Conservation (phyloP, 2,113 vertebrate genomes). For the Thymallus thymallus region DNA sequence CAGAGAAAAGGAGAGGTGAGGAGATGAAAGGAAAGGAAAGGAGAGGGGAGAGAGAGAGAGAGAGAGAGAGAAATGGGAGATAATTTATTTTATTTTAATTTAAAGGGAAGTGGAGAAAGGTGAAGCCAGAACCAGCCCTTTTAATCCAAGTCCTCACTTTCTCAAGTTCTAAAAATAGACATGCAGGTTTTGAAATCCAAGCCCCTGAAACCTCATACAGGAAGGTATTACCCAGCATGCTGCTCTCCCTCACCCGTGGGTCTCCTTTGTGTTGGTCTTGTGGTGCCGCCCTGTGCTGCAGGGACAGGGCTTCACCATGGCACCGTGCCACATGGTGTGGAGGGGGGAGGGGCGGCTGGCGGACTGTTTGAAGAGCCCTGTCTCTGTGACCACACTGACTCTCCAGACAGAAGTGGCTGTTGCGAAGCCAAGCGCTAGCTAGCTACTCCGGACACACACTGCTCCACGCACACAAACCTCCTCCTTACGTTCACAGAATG, state of each 20-base stretch:
- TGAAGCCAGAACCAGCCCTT: conserved; percentile 8
- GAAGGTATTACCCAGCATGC: conserved; percentile 64
- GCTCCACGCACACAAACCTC: neutral
- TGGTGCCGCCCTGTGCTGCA: conserved; percentile 58
- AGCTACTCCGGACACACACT: neutral
- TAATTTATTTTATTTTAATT: too few relatives aligned
- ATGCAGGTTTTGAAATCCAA: conserved; percentile 59
- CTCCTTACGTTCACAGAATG: conserved; percentile 6
- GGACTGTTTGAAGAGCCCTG: conserved; percentile 55
- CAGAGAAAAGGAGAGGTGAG: neutral
- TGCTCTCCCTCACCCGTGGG: conserved; percentile 61
- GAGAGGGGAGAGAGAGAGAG: neutral
- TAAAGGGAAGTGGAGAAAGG: conserved; percentile 24
- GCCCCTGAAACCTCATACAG: conserved; percentile 61
- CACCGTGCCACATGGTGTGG: conserved; percentile 57
- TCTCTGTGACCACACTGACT: conserved; percentile 45
- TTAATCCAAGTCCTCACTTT: conserved; percentile 52
- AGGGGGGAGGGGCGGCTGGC: conserved; percentile 48
- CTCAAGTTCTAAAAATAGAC: conserved; percentile 62
- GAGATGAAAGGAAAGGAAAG: too few relatives aligned
- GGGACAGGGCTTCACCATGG: conserved; percentile 62
- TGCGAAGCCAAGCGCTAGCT: conserved; percentile 6
- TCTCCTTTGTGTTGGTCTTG: conserved; percentile 69
- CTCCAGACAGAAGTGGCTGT: conserved; percentile 40
- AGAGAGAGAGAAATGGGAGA: neutral